Evolutionary conservation across 30 jellyfish, hydroid and myxozoan species (phyloP).

Genomic region (Cassiopea andromeda): DNA sequence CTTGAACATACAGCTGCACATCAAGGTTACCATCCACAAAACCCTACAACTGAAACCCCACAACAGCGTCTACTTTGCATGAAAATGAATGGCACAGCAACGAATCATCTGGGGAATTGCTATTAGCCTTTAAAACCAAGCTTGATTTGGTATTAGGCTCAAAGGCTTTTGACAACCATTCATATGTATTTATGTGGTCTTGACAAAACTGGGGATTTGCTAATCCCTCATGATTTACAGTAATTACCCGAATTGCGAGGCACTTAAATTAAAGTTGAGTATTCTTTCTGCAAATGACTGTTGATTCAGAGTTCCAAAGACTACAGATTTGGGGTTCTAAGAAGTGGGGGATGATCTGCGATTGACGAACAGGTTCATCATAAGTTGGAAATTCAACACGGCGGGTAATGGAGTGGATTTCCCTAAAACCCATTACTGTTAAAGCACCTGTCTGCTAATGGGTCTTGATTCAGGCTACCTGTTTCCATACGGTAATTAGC

Average conservation of each 20-base stretch:
- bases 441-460: slow-evolving; percentile 45
- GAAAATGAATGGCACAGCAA: neutral
- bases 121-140: slow-evolving; percentile 4
- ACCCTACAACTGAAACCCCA: slow-evolving; percentile 14
- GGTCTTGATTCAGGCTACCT: slow-evolving; percentile 10
- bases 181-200: slow-evolving; percentile 31
- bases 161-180: slow-evolving; percentile 2
- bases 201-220: slow-evolving; percentile 9
- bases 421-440: slow-evolving; percentile 13
- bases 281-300: neutral
- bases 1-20: neutral
- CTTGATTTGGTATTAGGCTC: slow-evolving; percentile 21
- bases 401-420: slow-evolving; percentile 14
- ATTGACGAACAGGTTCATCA: neutral
- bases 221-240: slow-evolving; percentile 12
- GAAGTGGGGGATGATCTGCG: neutral
- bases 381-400: neutral
- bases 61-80: slow-evolving; percentile 7
- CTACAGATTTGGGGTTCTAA: too few species aligned
- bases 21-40: slow-evolving; percentile 1
- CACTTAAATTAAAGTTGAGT: neutral
- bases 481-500: slow-evolving; percentile 16
- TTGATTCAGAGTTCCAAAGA: neutral
- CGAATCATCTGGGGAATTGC: slow-evolving; percentile 9
- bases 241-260: slow-evolving; percentile 8